Evolutionary conservation across 64 coral and sea anemone species (phyloP).

Genomic region (Stichodactyla helianthus): DNA sequence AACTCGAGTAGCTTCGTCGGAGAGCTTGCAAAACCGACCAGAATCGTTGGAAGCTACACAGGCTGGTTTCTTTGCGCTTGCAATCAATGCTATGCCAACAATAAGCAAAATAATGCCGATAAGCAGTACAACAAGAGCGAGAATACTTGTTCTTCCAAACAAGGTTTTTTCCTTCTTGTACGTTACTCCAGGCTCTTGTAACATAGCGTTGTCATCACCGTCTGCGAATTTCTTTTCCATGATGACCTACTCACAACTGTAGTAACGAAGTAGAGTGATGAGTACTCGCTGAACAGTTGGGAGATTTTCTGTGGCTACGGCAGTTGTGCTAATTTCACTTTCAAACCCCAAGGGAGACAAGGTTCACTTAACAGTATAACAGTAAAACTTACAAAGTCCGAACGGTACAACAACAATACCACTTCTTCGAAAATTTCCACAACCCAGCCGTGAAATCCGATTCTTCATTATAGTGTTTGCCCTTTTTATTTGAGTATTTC

Average conservation of each 20-base stretch:
- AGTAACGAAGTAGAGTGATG: neutral
- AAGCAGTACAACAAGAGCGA: constrained; percentile 24
- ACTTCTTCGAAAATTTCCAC: neutral
- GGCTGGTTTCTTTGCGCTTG: constrained; percentile 3
- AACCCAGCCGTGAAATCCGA: neutral
- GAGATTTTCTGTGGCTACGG: neutral
- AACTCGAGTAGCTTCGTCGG: constrained; percentile 55
- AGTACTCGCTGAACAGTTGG: neutral
- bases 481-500: neutral
- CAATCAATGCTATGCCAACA: constrained; percentile 50
- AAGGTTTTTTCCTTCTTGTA: neutral
- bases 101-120: constrained; percentile 20
- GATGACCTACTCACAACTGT: neutral
- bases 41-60: neutral
- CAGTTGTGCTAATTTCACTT: too few species aligned
- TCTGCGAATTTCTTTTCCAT: neutral
- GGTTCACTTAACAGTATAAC: neutral
- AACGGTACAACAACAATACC: neutral
- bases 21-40: constrained; percentile 35
- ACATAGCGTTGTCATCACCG: neutral
- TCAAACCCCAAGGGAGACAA: neutral
- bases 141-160: constrained; percentile 20
- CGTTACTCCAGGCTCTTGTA: neutral
- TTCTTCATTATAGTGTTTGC: neutral
- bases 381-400: neutral